Conservation (phyloP, 92 coral and sea anemone genomes). For the Porites evermanni region DNA sequence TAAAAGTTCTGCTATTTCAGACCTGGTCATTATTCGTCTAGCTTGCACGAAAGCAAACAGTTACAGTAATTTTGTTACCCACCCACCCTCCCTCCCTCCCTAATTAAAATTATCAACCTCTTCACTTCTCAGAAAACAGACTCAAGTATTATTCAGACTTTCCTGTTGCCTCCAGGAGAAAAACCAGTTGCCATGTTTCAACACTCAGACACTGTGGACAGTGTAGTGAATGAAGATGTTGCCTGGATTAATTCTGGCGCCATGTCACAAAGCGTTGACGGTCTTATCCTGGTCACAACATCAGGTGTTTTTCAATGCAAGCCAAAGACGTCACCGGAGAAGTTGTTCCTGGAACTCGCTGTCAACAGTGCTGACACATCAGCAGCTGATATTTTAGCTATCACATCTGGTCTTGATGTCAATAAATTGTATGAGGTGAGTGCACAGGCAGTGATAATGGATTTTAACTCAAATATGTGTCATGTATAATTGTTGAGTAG, state of each 20-base stretch:
- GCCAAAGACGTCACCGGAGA: slow-evolving; percentile 94
- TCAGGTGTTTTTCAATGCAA: slow-evolving; percentile 87
- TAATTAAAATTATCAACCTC: too few species aligned
- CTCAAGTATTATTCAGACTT: slow-evolving; percentile 88
- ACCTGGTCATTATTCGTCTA: too few species aligned
- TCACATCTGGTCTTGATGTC: slow-evolving; percentile 93
- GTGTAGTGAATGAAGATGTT: slow-evolving; percentile 17
- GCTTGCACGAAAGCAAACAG: too few species aligned
- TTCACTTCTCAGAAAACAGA: slow-evolving; percentile 61
- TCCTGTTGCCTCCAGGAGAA: slow-evolving; percentile 83
- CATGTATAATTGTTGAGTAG: too few species aligned
- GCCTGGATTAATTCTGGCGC: slow-evolving; percentile 20
- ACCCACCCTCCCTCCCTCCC: too few species aligned
- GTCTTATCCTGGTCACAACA: slow-evolving; percentile 85
- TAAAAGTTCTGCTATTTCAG: too few species aligned
- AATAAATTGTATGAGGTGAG: slow-evolving; percentile 85
- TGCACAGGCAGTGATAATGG: not conserved
- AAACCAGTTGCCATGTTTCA: slow-evolving; percentile 82
- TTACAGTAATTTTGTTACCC: too few species aligned
- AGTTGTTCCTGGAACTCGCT: slow-evolving; percentile 93
- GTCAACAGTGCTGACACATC: slow-evolving; percentile 86
- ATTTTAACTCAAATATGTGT: not conserved
- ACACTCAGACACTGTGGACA: slow-evolving; percentile 66
- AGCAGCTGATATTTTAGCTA: slow-evolving; percentile 98
- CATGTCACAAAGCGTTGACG: slow-evolving; percentile 71